phyloP scores from a whole-genome alignment of 2,888 invertebrate species.

The Stegana nigrithorax region DNA sequence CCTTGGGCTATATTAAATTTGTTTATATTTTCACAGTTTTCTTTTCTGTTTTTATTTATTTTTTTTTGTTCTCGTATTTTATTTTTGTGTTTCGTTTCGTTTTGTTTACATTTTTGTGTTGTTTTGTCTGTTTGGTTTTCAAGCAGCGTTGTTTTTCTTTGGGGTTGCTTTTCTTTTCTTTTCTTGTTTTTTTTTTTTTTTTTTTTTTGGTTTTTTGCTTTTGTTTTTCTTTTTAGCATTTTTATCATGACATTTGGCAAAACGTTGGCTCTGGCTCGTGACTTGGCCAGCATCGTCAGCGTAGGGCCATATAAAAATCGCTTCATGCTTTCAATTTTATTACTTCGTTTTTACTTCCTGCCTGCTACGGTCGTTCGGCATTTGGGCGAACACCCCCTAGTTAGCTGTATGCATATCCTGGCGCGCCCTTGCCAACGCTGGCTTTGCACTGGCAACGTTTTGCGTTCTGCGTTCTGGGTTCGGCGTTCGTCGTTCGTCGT shows the following conservation, averaged over 20 bases:
- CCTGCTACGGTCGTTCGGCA: too few species aligned
- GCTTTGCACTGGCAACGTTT: background rate
- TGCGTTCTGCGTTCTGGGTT: background rate
- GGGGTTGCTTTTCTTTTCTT: too few species aligned
- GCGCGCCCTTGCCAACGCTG: background rate
- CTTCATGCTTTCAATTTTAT: conserved; percentile 22
- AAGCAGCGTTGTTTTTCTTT: too few species aligned
- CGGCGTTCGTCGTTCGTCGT: background rate
- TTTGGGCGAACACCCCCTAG: too few species aligned
- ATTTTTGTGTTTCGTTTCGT: background rate
- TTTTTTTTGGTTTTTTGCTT: background rate
- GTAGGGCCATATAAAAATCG: background rate
- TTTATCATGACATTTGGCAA: conserved; percentile 15
- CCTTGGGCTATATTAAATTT: conserved; percentile 7
- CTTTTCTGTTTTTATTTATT: background rate
- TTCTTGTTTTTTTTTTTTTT: background rate
- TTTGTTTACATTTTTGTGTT: background rate
- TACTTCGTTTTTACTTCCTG: conserved; percentile 13
- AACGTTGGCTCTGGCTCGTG: background rate
- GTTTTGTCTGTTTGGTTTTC: too few species aligned
- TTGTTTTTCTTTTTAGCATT: conserved; percentile 5
- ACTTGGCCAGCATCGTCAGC: background rate
- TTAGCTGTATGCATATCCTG: background rate
- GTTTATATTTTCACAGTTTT: conserved; percentile 2
- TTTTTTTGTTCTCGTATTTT: background rate